These are phyloP conservation scores for Burhinus oedicnemus DNA, from an alignment of 2,113 vertebrate genomes.

Conservation along the genomic window DNA sequence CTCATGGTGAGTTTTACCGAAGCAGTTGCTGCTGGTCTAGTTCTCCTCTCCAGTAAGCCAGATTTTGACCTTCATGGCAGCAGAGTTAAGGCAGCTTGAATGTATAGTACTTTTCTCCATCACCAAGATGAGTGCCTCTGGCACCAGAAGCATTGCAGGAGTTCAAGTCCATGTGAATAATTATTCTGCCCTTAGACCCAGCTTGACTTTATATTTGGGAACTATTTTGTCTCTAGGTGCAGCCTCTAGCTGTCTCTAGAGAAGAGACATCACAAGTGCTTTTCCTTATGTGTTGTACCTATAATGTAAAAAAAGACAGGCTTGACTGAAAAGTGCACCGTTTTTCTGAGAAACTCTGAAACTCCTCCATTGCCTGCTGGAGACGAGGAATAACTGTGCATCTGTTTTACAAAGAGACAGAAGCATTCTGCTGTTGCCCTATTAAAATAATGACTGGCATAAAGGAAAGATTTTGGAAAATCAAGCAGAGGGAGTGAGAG, in stretches of 20 bases:
- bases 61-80: neutral
- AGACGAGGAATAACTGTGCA: neutral
- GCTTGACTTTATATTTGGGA: neutral
- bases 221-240: neutral
- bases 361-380: neutral
- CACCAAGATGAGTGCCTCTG: neutral
- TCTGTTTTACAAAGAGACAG: neutral
- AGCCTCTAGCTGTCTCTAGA: neutral
- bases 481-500: neutral
- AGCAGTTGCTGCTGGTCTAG: neutral
- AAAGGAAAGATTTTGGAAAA: slow-evolving; percentile 10
- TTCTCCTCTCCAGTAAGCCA: neutral
- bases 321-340: neutral
- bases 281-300: neutral
- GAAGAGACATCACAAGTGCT: neutral
- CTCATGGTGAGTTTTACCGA: neutral
- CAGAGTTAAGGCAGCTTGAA: neutral
- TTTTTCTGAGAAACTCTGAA: neutral
- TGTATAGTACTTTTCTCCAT: neutral
- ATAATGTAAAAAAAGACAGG: neutral
- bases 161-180: neutral
- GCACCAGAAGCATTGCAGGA: neutral
- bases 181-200: neutral
- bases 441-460: neutral
- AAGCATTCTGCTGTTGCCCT: neutral